These are phyloP conservation scores for Mythimna vitellina DNA, from an alignment of 2,888 invertebrate species.

Conservation along the genomic window DNA sequence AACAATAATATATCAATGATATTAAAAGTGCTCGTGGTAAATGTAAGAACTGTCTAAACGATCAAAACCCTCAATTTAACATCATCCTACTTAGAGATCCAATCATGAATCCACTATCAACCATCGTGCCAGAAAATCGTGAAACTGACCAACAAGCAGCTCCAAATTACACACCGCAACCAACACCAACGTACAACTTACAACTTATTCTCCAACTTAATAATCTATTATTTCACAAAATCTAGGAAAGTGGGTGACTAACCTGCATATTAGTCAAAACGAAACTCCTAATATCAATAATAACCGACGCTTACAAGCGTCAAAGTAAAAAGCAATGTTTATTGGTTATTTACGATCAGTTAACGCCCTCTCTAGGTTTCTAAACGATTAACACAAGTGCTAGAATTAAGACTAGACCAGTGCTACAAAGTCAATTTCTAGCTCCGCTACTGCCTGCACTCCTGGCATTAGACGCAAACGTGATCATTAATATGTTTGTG, in stretches of 20 bases:
- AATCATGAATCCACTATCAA: neutral
- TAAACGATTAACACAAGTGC: slow-evolving; percentile 74
- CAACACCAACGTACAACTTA: neutral
- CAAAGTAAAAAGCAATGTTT: slow-evolving; percentile 67
- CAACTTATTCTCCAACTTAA: slow-evolving; percentile 41
- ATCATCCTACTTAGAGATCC: neutral
- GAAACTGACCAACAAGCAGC: slow-evolving; percentile 17
- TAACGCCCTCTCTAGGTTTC: slow-evolving; percentile 73
- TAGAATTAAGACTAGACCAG: slow-evolving; percentile 61
- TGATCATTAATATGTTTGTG: slow-evolving; percentile 27
- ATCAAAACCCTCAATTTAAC: neutral
- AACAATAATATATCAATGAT: neutral
- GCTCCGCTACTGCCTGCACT: slow-evolving; percentile 26
- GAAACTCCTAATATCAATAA: slow-evolving; percentile 70
- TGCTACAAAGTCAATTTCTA: slow-evolving; percentile 51
- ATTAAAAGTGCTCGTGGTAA: neutral
- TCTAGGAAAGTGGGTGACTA: slow-evolving; percentile 59
- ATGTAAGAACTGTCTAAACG: neutral
- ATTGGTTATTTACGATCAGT: slow-evolving; percentile 68
- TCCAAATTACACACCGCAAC: slow-evolving; percentile 23
- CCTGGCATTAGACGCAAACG: slow-evolving; percentile 31
- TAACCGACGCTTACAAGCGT: slow-evolving; percentile 52
- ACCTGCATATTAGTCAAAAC: slow-evolving; percentile 60
- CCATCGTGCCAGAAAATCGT: slow-evolving; percentile 4
- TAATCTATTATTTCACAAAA: slow-evolving; percentile 52